Evolutionary conservation across 2,888 invertebrate species (phyloP).

Genomic region (Chloroclysta siterata): DNA sequence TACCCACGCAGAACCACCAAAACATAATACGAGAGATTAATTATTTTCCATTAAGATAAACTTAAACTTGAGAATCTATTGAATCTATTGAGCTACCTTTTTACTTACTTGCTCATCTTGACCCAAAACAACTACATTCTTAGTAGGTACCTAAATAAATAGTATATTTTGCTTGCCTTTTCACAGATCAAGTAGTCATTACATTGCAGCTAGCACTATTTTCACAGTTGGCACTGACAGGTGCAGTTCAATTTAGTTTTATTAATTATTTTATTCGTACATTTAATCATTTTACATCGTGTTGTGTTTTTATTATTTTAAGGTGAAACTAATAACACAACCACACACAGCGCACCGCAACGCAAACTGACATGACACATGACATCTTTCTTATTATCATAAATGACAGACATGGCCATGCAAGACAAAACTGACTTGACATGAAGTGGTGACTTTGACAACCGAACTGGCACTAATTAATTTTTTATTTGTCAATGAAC

Average conservation of each 20-base stretch:
- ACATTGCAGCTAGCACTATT: slow-evolving; percentile 27
- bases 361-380: slow-evolving; percentile 51
- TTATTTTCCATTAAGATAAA: not conserved
- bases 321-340: slow-evolving; percentile 63
- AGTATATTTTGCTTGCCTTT: slow-evolving; percentile 12
- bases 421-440: no score
- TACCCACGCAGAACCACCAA: not conserved
- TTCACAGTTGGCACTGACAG: slow-evolving; percentile 5
- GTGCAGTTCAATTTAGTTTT: slow-evolving; percentile 2
- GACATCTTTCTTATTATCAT: no score
- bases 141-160: not conserved
- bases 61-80: not conserved
- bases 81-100: not conserved
- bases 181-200: slow-evolving; percentile 25
- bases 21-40: not conserved
- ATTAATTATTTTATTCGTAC: slow-evolving; percentile 41
- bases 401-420: no score
- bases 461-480: no score
- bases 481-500: no score
- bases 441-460: no score
- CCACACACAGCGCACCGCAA: slow-evolving; percentile 53
- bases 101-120: slow-evolving; percentile 13
- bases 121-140: not conserved
- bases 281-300: slow-evolving; percentile 66
- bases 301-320: slow-evolving; percentile 48